Evolutionary conservation across 2,797 vertebrate species (phyloP).

Genomic region (Emys orbicularis): DNA sequence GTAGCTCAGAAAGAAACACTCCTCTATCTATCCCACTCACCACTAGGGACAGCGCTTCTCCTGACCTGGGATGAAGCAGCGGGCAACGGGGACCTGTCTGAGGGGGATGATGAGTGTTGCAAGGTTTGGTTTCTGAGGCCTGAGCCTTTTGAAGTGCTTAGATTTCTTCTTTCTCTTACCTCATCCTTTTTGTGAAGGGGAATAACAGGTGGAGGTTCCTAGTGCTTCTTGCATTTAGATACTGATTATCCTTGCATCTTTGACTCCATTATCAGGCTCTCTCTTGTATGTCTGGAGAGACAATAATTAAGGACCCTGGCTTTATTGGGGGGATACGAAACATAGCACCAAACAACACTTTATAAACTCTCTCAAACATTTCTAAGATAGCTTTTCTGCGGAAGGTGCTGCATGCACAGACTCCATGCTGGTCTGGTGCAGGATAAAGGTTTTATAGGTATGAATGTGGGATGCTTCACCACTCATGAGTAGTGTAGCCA

Average conservation of each 20-base stretch:
- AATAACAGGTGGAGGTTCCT: neutral
- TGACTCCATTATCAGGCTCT: neutral
- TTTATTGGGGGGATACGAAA: neutral
- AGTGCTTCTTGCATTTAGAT: neutral
- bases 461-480: neutral
- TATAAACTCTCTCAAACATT: neutral
- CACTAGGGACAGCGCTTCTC: neutral
- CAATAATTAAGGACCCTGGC: neutral
- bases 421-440: neutral
- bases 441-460: neutral
- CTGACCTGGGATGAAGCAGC: neutral
- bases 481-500: neutral
- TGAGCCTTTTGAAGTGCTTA: constrained; percentile 16
- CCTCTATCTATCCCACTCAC: neutral
- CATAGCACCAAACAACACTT: neutral
- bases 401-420: neutral
- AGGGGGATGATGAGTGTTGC: accelerated
- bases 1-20: neutral
- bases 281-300: neutral
- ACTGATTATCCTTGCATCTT: neutral
- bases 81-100: neutral
- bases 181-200: neutral
- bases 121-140: neutral
- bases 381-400: neutral
- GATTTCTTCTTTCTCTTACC: neutral